Evolutionary conservation across 2,797 vertebrate genomes (phyloP), one percentile per base, ranked within the genome.

Genomic region (Chelidonichthys spinosus): DNA sequence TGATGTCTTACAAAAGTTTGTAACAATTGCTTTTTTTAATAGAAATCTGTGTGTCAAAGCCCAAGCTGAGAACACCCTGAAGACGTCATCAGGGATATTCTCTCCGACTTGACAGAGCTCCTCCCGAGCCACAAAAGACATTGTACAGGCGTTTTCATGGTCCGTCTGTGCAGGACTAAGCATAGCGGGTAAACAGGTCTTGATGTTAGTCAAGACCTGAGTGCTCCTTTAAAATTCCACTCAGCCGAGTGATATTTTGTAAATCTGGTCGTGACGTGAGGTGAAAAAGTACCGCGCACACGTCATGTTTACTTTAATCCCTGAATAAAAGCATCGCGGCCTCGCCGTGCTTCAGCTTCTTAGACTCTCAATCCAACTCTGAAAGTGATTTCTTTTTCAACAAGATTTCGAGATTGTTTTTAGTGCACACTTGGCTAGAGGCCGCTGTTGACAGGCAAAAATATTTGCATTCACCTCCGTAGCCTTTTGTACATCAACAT

Each of bases 391-490:
- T 63, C n/a, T 49, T 37, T 15, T 47, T 32, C 6, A 73, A 55
- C 35, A 43, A n/a, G 60, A 39, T 55, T 49, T 36, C 5, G 17
- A 73, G 18, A 73, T 60, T 54, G 4, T 53, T 69, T 63, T 35
- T 37, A 52, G 33, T 33, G 2, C 54, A 77, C 39, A 33, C 69
- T 64, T 32, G 25, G 66, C 75, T 59, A 0, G 37, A 78, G 61
- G 73, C 64, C 58, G 18, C 36, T 7, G 52, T 7, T 73, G 63
- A 64, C 32, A 43, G 47, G 44, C 82, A 36, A 67, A 60, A 80
- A 74, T 49, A 74, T 81, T 70, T 75, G 67, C 67, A 56, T 82
- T 82, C 69, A 71, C 69, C 79, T 73, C 76, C 10, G 60, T 36
- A 18, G 79, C 64, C 76, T 78, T 76, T 78, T 62, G 59, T 55